These are phyloP conservation scores for Xylophagus ater DNA, from an alignment of 2,888 invertebrate species.

Conservation along the genomic window DNA sequence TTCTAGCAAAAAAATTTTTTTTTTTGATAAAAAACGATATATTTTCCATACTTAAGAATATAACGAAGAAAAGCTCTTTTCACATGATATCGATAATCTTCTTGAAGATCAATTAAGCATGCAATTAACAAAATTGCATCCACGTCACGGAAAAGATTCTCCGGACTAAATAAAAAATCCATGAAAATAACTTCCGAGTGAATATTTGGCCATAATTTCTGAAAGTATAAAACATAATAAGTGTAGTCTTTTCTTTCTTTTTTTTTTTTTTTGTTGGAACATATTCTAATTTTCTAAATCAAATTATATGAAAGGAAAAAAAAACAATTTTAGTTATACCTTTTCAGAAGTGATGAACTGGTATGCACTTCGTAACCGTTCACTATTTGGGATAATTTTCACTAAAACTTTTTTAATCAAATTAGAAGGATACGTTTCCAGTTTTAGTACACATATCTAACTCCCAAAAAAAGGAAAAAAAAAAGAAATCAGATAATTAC, in stretches of 20 bases:
- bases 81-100: conserved; percentile 37
- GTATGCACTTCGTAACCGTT: conserved; percentile 29
- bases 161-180: conserved; percentile 36
- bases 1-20: too few relatives aligned
- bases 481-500: too few relatives aligned
- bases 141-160: conserved; percentile 25
- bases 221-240: conserved; percentile 7
- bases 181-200: conserved; percentile 37
- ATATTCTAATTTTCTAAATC: too few relatives aligned
- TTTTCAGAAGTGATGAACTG: conserved; percentile 34
- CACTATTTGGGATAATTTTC: conserved; percentile 26
- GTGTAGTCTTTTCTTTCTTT: conserved; percentile 2
- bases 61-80: conserved; percentile 37
- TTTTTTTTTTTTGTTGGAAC: too few relatives aligned
- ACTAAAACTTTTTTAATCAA: conserved; percentile 32
- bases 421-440: conserved; percentile 24
- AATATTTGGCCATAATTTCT: conserved; percentile 35
- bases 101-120: conserved; percentile 38
- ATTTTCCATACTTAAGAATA: conserved; percentile 29
- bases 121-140: conserved; percentile 33
- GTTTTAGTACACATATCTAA: conserved; percentile 29
- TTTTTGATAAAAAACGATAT: too few relatives aligned
- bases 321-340: too few relatives aligned
- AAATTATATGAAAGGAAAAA: too few relatives aligned
- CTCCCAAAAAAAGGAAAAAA: conserved; percentile 17